These are phyloP conservation scores for Panagrolaimus sp. DNA, from an alignment of 1,140 invertebrate genomes.

Conservation along the genomic window DNA sequence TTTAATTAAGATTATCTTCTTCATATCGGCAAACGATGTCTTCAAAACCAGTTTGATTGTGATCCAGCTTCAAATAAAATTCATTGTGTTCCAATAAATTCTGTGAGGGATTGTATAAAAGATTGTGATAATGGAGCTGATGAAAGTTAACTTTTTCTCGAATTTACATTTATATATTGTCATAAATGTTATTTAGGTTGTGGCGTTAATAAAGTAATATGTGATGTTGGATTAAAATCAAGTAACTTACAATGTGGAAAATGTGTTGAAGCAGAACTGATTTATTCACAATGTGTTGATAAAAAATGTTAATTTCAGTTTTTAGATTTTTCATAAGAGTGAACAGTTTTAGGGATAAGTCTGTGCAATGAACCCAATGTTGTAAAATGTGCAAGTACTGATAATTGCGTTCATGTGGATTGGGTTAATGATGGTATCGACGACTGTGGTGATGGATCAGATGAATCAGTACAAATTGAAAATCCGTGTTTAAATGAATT, in stretches of 20 bases:
- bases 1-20: not conserved
- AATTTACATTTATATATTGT: too few species aligned
- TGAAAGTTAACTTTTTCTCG: constrained; percentile 21
- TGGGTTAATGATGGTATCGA: constrained; percentile 44
- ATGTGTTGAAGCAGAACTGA: constrained; percentile 19
- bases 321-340: constrained; percentile 13
- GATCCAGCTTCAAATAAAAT: constrained; percentile 1
- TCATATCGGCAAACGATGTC: constrained; percentile 18
- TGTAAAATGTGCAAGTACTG: constrained; percentile 23
- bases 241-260: constrained; percentile 23
- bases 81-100: constrained; percentile 25
- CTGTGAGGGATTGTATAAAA: constrained; percentile 29
- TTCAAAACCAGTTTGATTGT: constrained; percentile 31
- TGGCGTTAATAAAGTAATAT: constrained; percentile 30
- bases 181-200: constrained; percentile 22
- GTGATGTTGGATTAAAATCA: constrained; percentile 21
- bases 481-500: constrained; percentile 16
- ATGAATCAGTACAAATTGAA: constrained; percentile 9
- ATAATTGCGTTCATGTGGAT: constrained; percentile 25
- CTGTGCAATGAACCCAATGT: constrained; percentile 32
- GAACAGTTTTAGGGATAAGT: constrained; percentile 19
- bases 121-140: constrained; percentile 33
- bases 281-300: constrained; percentile 26
- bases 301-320: constrained; percentile 24
- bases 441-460: constrained; percentile 37